Percentiles rank a stretch among this genome's conserved stretches.
Conservation (phyloP, 2,797 vertebrate genomes). For the Spea hammondii region DNA sequence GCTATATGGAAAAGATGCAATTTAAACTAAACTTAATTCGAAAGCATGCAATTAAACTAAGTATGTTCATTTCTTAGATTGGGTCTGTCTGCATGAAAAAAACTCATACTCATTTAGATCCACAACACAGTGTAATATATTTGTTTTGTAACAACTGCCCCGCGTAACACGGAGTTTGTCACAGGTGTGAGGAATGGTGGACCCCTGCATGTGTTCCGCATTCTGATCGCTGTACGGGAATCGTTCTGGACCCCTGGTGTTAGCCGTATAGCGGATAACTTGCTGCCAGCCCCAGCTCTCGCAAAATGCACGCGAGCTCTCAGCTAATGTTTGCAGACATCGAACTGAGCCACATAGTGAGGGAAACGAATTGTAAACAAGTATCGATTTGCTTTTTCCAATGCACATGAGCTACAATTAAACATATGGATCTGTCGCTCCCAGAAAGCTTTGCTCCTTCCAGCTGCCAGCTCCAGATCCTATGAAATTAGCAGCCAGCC, state of each 20-base stretch:
- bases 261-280: not conserved
- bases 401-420: slow-evolving; percentile 47
- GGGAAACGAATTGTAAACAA: slow-evolving; percentile 47
- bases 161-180: too few species aligned
- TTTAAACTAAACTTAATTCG: too few species aligned
- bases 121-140: too few species aligned
- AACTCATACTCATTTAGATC: too few species aligned
- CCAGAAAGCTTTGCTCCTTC: not conserved
- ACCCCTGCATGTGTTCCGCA: not conserved
- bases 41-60: too few species aligned
- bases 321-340: slow-evolving; percentile 41
- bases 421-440: slow-evolving; percentile 38
- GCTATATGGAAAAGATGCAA: too few species aligned
- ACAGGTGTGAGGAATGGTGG: not conserved
- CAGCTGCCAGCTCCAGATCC: slow-evolving; percentile 25
- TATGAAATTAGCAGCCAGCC: slow-evolving; percentile 25
- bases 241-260: not conserved
- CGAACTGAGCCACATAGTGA: slow-evolving; percentile 27
- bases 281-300: slow-evolving; percentile 3
- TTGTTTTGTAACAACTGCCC: too few species aligned
- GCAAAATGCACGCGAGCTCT: slow-evolving; percentile 9
- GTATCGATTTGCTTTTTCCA: slow-evolving; percentile 39
- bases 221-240: not conserved
- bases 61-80: too few species aligned
- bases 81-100: too few species aligned